Percentiles rank a stretch among this genome's conserved stretches.
These are phyloP conservation scores for Fringilla coelebs DNA, from an alignment of 2,797 vertebrate species.

Conservation along the genomic window DNA sequence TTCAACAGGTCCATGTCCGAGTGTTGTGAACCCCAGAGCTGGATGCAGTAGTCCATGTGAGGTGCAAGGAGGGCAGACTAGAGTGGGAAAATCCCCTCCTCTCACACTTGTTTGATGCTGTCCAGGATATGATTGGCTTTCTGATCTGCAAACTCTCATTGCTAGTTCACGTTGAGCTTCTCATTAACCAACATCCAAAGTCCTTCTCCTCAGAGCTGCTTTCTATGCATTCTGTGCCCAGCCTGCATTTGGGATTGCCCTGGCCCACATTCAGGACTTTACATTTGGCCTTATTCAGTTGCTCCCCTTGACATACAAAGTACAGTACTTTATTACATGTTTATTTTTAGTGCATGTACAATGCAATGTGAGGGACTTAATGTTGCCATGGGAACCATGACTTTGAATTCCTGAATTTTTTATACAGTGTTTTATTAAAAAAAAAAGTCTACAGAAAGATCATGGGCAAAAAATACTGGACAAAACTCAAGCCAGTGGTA, in stretches of 20 bases:
- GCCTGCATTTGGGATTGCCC: background rate
- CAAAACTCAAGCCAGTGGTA: background rate
- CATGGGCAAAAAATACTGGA: background rate
- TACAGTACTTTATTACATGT: conserved; percentile 19
- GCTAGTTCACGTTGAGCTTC: background rate
- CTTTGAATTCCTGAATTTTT: conserved; percentile 44
- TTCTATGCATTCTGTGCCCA: background rate
- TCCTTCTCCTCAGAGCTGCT: background rate
- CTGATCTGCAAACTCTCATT: background rate
- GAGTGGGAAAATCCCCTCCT: background rate
- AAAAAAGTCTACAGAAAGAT: background rate
- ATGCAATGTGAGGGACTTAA: conserved; percentile 27
- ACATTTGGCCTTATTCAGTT: background rate
- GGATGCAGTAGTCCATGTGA: too few relatives aligned
- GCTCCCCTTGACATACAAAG: background rate
- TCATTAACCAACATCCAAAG: background rate
- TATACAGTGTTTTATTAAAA: background rate
- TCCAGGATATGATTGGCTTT: background rate
- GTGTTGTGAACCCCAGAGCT: background rate
- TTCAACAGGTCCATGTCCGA: background rate
- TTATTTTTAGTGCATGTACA: conserved; percentile 58
- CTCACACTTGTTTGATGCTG: background rate
- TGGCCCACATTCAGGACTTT: background rate
- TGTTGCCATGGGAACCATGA: conserved; percentile 53
- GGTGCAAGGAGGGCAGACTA: background rate